Conservation (phyloP, 2,888 invertebrate species). For the Branchellion lobata region DNA sequence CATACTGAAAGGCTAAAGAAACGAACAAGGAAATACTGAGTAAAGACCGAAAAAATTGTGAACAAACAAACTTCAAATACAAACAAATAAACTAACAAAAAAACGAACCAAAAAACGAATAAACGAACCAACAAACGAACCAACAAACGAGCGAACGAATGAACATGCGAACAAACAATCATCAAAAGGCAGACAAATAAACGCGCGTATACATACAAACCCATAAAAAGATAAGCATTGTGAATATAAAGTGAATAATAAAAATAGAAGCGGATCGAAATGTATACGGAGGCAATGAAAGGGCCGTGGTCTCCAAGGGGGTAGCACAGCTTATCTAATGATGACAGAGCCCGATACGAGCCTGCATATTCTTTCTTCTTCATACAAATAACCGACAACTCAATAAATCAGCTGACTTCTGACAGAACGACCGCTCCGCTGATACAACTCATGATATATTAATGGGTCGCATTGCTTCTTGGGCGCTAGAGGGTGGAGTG, state of each 20-base stretch:
- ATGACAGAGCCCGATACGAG: slow-evolving; percentile 44
- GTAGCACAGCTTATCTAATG: slow-evolving; percentile 40
- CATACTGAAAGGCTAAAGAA: too few species aligned
- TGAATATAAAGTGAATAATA: slow-evolving; percentile 14
- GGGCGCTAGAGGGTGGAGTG: not conserved
- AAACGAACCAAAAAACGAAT: not conserved
- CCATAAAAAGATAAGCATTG: not conserved
- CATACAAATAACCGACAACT: slow-evolving; percentile 45
- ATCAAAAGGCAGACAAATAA: not conserved
- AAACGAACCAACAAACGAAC: not conserved
- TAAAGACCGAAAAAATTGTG: too few species aligned
- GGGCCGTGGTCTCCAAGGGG: slow-evolving; percentile 21
- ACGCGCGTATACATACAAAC: too few species aligned
- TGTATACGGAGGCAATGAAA: slow-evolving; percentile 14
- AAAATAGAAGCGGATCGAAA: slow-evolving; percentile 4
- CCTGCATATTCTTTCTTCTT: slow-evolving; percentile 42
- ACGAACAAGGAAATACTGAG: too few species aligned
- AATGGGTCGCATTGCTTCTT: slow-evolving; percentile 1
- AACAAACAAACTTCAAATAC: too few species aligned
- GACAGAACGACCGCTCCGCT: slow-evolving; percentile 41
- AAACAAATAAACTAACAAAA: not conserved
- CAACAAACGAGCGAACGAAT: not conserved
- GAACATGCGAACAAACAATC: not conserved
- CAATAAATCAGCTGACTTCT: slow-evolving; percentile 47
- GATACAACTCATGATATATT: slow-evolving; percentile 17